A percentile compares a stretch with the other conserved stretches of the same genome.
These are phyloP conservation scores for Sogatella furcifera DNA, from an alignment of 1,140 invertebrate species.

Conservation along the genomic window DNA sequence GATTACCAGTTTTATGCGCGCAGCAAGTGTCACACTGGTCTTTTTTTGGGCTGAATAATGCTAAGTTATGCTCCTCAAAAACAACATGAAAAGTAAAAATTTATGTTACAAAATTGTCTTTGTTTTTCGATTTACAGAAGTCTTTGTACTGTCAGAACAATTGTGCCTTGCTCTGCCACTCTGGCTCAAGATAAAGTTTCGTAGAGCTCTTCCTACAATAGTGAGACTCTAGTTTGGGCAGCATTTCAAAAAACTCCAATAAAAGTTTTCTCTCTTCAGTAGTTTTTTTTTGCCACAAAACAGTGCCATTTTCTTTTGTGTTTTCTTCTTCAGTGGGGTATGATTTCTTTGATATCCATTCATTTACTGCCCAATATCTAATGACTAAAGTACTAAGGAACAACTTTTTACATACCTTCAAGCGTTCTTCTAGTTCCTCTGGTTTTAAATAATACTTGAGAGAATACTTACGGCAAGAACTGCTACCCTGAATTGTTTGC, in stretches of 20 bases:
- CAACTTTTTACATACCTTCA: too few species aligned
- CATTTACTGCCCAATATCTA: too few species aligned
- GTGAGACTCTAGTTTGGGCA: conserved; percentile 18
- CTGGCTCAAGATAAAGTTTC: conserved; percentile 14
- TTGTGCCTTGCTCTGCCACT: conserved; percentile 2
- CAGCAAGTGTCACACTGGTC: conserved; percentile 14
- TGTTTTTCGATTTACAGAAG: background rate
- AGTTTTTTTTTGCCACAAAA: background rate
- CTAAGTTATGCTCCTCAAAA: conserved; percentile 2
- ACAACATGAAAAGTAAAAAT: background rate
- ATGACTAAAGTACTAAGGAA: too few species aligned
- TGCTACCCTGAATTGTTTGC: too few species aligned
- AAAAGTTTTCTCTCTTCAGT: conserved; percentile 2
- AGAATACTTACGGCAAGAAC: too few species aligned
- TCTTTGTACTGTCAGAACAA: conserved; percentile 6
- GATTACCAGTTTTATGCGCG: background rate
- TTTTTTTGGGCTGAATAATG: conserved; percentile 10
- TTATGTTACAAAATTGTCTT: background rate
- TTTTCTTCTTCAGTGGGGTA: too few species aligned
- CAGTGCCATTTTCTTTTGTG: too few species aligned
- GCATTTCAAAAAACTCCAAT: conserved; percentile 7
- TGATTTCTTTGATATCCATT: too few species aligned
- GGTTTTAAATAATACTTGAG: too few species aligned
- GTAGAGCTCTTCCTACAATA: conserved; percentile 12
- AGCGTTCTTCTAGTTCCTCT: too few species aligned